Conservation (phyloP, 2,888 invertebrate genomes). For the Acrobasis repandana region DNA sequence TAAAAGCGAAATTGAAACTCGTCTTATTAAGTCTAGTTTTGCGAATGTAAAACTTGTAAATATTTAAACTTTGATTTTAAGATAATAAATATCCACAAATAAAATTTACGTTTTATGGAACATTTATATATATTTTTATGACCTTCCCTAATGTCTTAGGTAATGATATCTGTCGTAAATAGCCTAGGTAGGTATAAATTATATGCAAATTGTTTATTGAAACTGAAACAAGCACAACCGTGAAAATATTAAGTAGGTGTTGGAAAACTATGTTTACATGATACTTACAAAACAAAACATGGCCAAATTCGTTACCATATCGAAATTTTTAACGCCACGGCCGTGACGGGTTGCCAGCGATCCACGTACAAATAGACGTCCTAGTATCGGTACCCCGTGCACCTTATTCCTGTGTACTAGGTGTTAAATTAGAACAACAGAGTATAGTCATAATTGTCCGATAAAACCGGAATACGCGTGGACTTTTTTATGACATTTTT, state of each 20-base stretch:
- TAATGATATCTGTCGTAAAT: too few species aligned
- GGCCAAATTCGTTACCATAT: conserved; percentile 29
- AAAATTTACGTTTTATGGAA: too few species aligned
- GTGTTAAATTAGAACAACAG: conserved; percentile 19
- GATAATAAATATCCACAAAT: too few species aligned
- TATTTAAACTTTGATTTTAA: too few species aligned
- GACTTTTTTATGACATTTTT: conserved; percentile 48
- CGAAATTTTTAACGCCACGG: conserved; percentile 32
- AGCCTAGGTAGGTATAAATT: not conserved
- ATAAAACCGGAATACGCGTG: conserved; percentile 35
- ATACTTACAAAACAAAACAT: conserved; percentile 22
- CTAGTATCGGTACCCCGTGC: not conserved
- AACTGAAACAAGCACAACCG: conserved; percentile 22
- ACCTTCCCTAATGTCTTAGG: too few species aligned
- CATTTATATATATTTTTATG: too few species aligned
- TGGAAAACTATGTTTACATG: conserved; percentile 26
- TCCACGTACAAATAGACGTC: conserved; percentile 15
- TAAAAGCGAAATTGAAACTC: not conserved
- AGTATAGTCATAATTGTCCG: conserved; percentile 24
- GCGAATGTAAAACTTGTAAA: not conserved
- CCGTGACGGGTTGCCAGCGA: conserved; percentile 31
- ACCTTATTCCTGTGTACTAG: conserved; percentile 15
- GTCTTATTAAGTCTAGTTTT: not conserved
- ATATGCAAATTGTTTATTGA: conserved; percentile 16
- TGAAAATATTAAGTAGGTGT: conserved; percentile 27